Base-by-base conservation (phyloP, 1,140 invertebrate genomes). In the Maniola jurtina region DNA sequence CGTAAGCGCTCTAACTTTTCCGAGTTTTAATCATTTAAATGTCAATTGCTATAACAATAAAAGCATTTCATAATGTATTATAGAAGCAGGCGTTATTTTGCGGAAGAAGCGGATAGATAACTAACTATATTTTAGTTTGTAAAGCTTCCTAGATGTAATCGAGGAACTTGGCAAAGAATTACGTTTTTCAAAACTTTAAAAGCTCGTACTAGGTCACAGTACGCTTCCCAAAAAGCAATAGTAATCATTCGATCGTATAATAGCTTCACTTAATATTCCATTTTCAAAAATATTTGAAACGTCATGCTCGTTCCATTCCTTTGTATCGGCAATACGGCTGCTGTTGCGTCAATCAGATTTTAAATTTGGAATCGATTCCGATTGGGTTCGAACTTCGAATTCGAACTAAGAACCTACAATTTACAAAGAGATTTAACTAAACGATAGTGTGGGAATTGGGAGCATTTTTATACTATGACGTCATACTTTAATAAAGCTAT, bases 221-320 rank as follows among this genome's bases (percentile, higher is more conserved):
- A 34, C 52, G 65, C 60, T 67, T 54, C 61, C 45, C 60, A 25
- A 62, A 64, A 72, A 76, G 72, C 71, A 80, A 82, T 79, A 85
- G 75, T 80, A 80, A 87, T 85, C 82, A 81, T 74, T 84, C 79
- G 78, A 79, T 78, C 83, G 82, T 84, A 88, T 88, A 88, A 88
- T 88, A 81, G 81, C 85, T 82, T 86, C 84, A 88, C 84, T 90
- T 88, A 88, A 88, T 90, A 88, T 88, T 88, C 84, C 84, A 90
- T 88, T 88, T 90, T 88, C 77, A 76, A 88, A 88, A 89, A 89
- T 88, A 88, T 90, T 90, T 88, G 88, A 88, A 88, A 70, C 83
- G 88, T 88, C 88, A 90, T 90, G 86, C 88, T 84, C 80, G 78
- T 81, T 85, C 83, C 83, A 84, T 84, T 85, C 81, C 79, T 87